phyloP scores from a whole-genome alignment of 2,888 invertebrate genomes.

The Diploptera punctata region DNA sequence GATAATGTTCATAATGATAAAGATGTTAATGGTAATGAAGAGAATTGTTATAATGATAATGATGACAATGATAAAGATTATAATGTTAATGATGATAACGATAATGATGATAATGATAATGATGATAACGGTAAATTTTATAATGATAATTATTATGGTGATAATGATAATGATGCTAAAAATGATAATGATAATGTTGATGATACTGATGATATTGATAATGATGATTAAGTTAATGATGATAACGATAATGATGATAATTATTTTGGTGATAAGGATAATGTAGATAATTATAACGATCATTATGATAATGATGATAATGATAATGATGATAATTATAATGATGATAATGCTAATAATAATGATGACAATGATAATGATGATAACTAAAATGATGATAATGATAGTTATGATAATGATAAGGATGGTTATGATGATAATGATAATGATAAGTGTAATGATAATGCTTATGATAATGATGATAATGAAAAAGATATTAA shows the following conservation, averaged over 20 bases:
- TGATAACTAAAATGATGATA: too few relatives aligned
- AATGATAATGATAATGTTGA: too few relatives aligned
- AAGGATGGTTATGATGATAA: too few relatives aligned
- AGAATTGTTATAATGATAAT: not conserved
- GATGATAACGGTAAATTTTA: not conserved
- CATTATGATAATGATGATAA: not conserved
- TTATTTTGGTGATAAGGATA: not conserved
- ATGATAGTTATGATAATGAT: too few relatives aligned
- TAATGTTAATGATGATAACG: not conserved
- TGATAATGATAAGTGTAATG: too few relatives aligned
- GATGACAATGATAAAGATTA: not conserved
- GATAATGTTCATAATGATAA: too few relatives aligned
- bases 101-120: not conserved
- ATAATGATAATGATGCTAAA: too few relatives aligned
- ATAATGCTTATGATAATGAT: not conserved
- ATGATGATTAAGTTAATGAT: not conserved
- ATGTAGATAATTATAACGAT: not conserved
- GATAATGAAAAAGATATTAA: too few relatives aligned
- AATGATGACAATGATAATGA: not conserved
- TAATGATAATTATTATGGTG: not conserved
- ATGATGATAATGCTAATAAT: too few relatives aligned
- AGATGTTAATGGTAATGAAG: not conserved
- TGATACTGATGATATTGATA: too few relatives aligned
- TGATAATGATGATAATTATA: not conserved
- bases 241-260: not conserved